Conservation (phyloP, 2,113 vertebrate genomes). For the Todiramphus chloris region DNA sequence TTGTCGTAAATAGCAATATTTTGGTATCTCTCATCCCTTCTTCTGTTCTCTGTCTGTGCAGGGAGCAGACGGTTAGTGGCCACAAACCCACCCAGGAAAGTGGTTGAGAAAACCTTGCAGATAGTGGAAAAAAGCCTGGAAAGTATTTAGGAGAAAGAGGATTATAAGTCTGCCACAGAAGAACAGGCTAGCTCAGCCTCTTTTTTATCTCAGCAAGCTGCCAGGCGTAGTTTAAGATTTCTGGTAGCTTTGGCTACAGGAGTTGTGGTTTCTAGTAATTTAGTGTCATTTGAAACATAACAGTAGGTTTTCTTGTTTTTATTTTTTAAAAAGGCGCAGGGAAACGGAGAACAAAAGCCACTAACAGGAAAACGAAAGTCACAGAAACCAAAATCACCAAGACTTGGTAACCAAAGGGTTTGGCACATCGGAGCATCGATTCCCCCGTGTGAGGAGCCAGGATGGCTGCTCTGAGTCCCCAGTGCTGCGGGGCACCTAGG, state of each 20-base stretch:
- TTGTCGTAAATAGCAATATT: background rate
- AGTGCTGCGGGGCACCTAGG: background rate
- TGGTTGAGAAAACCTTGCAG: slow-evolving; percentile 32
- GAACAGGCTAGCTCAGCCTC: slow-evolving; percentile 62
- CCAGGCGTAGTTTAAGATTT: slow-evolving; percentile 63
- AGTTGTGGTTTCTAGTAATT: slow-evolving; percentile 68
- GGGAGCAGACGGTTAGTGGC: background rate
- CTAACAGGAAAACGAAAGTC: slow-evolving; percentile 7
- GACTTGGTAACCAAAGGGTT: background rate
- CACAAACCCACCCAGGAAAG: slow-evolving; percentile 38
- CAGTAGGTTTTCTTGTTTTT: background rate
- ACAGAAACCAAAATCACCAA: background rate
- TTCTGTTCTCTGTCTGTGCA: background rate
- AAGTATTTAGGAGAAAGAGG: slow-evolving; percentile 69
- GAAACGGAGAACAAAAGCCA: slow-evolving; percentile 8
- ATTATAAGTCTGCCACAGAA: slow-evolving; percentile 60
- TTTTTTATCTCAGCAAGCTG: slow-evolving; percentile 60
- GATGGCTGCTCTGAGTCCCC: background rate
- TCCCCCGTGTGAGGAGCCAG: background rate
- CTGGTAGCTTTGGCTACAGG: slow-evolving; percentile 72
- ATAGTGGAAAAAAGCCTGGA: slow-evolving; percentile 73
- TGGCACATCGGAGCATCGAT: background rate
- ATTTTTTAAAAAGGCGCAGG: background rate
- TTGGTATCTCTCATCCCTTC: slow-evolving; percentile 29
- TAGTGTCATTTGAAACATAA: slow-evolving; percentile 63